phyloP scores from a whole-genome alignment of 2,797 vertebrate species.

The Clarias laeviceps region DNA sequence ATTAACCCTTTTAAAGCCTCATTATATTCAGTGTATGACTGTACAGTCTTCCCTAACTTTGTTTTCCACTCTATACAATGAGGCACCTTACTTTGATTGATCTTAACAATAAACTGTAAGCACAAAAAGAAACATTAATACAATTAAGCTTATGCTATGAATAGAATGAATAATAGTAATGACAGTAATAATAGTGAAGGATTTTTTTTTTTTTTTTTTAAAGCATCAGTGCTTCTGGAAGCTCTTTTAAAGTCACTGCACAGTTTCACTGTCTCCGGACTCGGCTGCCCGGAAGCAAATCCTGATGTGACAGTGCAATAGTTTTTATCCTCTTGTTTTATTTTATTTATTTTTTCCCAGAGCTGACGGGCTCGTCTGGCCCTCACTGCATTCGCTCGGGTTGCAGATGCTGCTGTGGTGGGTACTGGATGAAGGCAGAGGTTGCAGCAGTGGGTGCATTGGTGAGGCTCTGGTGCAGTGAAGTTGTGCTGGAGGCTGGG shows the following conservation, averaged over 20 bases:
- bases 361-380: neutral
- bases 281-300: constrained; percentile 48
- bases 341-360: neutral
- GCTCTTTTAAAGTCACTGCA: constrained; percentile 53
- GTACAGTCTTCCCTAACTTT: constrained; percentile 21
- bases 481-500: constrained; percentile 56
- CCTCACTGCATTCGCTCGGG: constrained; percentile 91
- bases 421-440: constrained; percentile 73
- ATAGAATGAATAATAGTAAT: constrained; percentile 50
- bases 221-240: constrained; percentile 66
- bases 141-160: constrained; percentile 47
- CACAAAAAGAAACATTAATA: constrained; percentile 69
- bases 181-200: constrained; percentile 36
- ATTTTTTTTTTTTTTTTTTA: neutral
- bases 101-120: constrained; percentile 53
- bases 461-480: constrained; percentile 43
- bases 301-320: constrained; percentile 36
- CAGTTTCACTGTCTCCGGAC: constrained; percentile 44
- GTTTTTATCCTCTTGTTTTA: constrained; percentile 13
- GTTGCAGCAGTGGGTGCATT: constrained; percentile 61
- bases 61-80: constrained; percentile 51
- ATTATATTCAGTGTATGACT: constrained; percentile 19
- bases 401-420: constrained; percentile 88
- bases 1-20: constrained; percentile 15
- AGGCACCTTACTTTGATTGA: constrained; percentile 63